Percentiles rank a stretch among this genome's conserved stretches.
These are phyloP conservation scores for Eleginops maclovinus DNA, from an alignment of 2,113 vertebrate genomes.

Conservation along the genomic window DNA sequence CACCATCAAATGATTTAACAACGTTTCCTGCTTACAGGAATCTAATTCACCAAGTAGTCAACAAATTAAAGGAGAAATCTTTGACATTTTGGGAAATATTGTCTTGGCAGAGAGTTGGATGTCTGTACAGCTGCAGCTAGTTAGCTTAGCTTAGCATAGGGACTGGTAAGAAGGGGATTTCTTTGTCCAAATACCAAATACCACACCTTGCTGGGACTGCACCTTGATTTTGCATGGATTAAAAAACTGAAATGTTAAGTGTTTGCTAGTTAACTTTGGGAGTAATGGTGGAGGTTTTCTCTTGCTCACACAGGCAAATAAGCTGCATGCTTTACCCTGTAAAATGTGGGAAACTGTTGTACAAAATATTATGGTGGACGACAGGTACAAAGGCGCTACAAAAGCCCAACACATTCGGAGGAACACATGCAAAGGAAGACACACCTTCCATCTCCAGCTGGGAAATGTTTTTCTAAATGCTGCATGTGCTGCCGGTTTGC, in stretches of 20 bases:
- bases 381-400: no score
- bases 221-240: not conserved
- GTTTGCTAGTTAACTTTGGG: no score
- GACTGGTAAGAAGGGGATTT: no score
- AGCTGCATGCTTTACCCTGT: not conserved
- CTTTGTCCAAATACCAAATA: no score
- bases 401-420: no score
- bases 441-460: no score
- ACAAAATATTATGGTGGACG: not conserved
- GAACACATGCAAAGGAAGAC: no score
- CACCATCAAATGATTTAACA: slow-evolving; percentile 32
- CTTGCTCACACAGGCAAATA: no score
- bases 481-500: no score
- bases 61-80: not conserved
- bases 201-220: not conserved
- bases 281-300: no score
- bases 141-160: not conserved
- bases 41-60: slow-evolving; percentile 18
- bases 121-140: not conserved
- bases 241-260: no score
- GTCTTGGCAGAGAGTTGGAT: not conserved
- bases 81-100: not conserved
- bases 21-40: slow-evolving; percentile 41
- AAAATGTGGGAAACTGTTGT: not conserved
- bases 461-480: no score